Evolutionary conservation across 2,888 invertebrate genomes (phyloP).

Genomic region (Anthophora plumipes): DNA sequence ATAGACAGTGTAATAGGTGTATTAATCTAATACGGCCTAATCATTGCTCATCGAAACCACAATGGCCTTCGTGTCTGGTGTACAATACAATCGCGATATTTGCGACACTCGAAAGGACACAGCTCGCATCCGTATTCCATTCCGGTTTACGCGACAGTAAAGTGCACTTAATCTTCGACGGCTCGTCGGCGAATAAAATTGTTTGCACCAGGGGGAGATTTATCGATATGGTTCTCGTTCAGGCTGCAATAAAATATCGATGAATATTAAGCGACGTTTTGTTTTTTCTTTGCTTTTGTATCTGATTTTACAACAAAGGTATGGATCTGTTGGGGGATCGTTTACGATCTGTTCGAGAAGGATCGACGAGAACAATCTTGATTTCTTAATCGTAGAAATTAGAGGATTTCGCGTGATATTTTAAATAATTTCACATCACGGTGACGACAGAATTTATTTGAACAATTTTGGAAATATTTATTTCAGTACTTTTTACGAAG

Average conservation of each 20-base stretch:
- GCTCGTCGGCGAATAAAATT: not conserved
- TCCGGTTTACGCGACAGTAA: conserved; percentile 16
- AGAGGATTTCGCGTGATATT: no score
- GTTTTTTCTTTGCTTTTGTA: no score
- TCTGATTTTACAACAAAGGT: no score
- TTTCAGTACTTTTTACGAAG: no score
- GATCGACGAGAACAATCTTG: no score
- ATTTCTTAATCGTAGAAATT: no score
- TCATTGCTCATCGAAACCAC: conserved; percentile 66
- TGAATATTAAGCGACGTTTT: not conserved
- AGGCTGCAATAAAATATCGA: not conserved
- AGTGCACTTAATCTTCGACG: not conserved
- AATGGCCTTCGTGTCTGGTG: conserved; percentile 59
- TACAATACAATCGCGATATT: conserved; percentile 32
- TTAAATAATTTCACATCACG: no score
- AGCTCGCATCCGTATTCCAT: conserved; percentile 33
- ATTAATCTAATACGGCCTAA: conserved; percentile 56
- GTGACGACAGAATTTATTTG: no score
- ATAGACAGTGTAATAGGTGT: conserved; percentile 6
- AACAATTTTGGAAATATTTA: no score
- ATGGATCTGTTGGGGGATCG: no score
- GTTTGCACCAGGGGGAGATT: not conserved
- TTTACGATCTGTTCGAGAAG: no score
- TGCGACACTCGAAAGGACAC: conserved; percentile 38
- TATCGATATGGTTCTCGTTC: not conserved